A percentile compares a stretch with the other conserved stretches of the same genome.
These are phyloP conservation scores for Hippolais icterina DNA, from an alignment of 2,113 vertebrate species.

Conservation along the genomic window DNA sequence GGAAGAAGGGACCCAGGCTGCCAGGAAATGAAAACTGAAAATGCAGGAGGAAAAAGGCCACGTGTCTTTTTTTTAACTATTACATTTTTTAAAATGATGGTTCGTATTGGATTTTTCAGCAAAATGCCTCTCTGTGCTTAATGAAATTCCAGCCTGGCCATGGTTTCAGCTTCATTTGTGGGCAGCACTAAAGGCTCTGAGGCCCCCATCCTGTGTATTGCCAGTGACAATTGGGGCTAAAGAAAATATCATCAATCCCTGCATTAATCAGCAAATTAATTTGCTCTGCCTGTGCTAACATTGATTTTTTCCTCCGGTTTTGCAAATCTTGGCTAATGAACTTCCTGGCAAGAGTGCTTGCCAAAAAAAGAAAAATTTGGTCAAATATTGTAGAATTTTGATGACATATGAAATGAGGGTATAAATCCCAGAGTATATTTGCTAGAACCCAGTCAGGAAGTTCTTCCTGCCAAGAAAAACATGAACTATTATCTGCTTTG, in stretches of 20 bases:
- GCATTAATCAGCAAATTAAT: neutral
- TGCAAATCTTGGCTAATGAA: conserved; percentile 1
- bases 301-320: neutral
- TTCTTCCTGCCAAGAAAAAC: conserved; percentile 21
- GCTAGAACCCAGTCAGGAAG: neutral
- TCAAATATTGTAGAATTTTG: conserved; percentile 5
- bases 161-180: neutral
- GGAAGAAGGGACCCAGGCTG: neutral
- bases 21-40: neutral
- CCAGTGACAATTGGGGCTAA: neutral
- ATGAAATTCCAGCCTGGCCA: neutral
- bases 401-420: neutral
- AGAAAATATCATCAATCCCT: neutral
- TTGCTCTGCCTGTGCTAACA: conserved; percentile 20
- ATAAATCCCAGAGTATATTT: neutral
- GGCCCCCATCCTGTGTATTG: neutral
- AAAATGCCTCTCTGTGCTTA: neutral
- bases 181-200: neutral
- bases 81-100: neutral
- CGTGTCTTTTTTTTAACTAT: neutral
- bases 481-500: neutral
- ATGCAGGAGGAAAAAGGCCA: neutral
- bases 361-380: conserved; percentile 1
- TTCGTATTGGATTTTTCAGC: neutral
- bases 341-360: neutral